Evolutionary conservation across 1,140 invertebrate genomes (phyloP).

Genomic region (Platyura marginata): DNA sequence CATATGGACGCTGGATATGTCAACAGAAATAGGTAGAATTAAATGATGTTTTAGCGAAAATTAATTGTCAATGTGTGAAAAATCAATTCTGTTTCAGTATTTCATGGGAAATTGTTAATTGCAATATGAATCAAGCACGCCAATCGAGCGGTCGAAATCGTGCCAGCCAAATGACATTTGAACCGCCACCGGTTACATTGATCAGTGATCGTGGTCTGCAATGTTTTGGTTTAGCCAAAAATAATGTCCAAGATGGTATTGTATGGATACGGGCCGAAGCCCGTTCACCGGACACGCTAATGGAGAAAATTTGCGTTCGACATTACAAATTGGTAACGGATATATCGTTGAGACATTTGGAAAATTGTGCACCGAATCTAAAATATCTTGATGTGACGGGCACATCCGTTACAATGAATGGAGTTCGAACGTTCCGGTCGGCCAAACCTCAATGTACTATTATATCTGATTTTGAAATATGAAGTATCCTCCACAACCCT

Average conservation of each 20-base stretch:
- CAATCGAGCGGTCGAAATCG: not conserved
- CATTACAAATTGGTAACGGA: slow-evolving; percentile 44
- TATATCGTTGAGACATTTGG: slow-evolving; percentile 36
- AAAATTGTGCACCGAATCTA: slow-evolving; percentile 34
- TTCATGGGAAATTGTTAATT: not conserved
- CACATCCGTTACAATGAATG: slow-evolving; percentile 33
- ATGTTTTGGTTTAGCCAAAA: slow-evolving; percentile 15
- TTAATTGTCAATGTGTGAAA: no score
- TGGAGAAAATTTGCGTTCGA: slow-evolving; percentile 25
- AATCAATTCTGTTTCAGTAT: not conserved
- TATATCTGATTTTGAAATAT: slow-evolving; percentile 22
- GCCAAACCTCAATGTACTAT: slow-evolving; percentile 29
- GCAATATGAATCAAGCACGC: not conserved
- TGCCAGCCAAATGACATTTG: not conserved
- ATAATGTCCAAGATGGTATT: slow-evolving; percentile 16
- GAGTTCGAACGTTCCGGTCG: slow-evolving; percentile 31
- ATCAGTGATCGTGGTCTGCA: slow-evolving; percentile 19
- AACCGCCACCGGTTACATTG: not conserved
- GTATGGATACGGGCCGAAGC: slow-evolving; percentile 20
- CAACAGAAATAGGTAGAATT: no score
- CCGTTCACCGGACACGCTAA: slow-evolving; percentile 14
- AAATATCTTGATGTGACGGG: slow-evolving; percentile 38
- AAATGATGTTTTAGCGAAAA: no score
- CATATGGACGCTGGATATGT: no score
- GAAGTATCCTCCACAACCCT: no score